phyloP scores from a whole-genome alignment of 2,113 vertebrate species.

The Pelvicachromis taeniatus region DNA sequence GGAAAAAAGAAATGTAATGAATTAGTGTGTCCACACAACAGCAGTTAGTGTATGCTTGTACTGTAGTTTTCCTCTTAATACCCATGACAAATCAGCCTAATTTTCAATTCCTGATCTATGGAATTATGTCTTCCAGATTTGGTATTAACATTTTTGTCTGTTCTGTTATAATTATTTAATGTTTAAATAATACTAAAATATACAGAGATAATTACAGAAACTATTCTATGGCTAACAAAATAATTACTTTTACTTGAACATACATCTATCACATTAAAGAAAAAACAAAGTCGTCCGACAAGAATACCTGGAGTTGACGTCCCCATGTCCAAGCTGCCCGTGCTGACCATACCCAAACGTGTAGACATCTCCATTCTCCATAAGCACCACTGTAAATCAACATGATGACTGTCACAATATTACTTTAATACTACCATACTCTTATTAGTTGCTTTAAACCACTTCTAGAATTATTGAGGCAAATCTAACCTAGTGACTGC shows the following conservation, averaged over 20 bases:
- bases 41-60: neutral
- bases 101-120: neutral
- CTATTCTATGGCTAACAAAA: neutral
- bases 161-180: neutral
- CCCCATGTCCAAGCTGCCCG: conserved; percentile 94
- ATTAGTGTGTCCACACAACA: neutral
- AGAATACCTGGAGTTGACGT: conserved; percentile 93
- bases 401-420: neutral
- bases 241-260: neutral
- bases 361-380: conserved; percentile 98
- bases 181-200: neutral
- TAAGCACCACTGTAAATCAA: conserved; percentile 84
- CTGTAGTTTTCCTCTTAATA: neutral
- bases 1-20: neutral
- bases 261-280: neutral
- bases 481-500: neutral
- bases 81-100: neutral
- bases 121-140: neutral
- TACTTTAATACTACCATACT: neutral
- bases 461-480: neutral
- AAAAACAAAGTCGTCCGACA: neutral
- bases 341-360: conserved; percentile 98
- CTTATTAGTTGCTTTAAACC: neutral
- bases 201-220: neutral
- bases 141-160: neutral